Conservation (phyloP, 2,797 vertebrate genomes). For the Nannoperca obscura region DNA sequence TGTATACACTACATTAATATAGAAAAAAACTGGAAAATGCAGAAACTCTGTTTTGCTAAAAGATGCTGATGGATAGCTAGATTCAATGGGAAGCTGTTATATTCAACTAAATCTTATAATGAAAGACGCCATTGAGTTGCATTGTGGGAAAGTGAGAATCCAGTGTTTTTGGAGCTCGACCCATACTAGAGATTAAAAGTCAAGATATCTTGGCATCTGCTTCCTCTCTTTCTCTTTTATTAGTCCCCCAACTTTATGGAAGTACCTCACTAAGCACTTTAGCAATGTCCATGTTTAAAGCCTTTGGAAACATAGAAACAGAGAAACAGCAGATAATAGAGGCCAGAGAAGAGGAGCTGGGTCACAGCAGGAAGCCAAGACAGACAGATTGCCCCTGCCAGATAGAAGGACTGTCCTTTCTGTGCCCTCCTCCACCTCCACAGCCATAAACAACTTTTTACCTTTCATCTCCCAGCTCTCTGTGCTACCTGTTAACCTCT, state of each 20-base stretch:
- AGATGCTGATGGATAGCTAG: too few species aligned
- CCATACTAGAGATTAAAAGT: not conserved
- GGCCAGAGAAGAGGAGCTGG: conserved; percentile 32
- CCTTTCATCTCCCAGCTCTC: conserved; percentile 67
- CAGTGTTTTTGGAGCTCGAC: not conserved
- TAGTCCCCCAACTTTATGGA: not conserved
- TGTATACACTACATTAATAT: too few species aligned
- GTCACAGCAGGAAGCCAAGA: conserved; percentile 66
- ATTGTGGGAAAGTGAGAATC: not conserved
- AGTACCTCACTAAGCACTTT: not conserved
- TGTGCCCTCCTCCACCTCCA: conserved; percentile 41
- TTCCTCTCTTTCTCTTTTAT: not conserved
- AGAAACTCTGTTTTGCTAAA: too few species aligned
- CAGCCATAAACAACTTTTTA: conserved; percentile 67
- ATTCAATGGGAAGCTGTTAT: too few species aligned
- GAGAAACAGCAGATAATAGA: conserved; percentile 56
- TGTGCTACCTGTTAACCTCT: conserved; percentile 74
- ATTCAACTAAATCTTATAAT: too few species aligned
- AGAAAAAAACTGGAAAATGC: too few species aligned
- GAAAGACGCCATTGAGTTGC: not conserved
- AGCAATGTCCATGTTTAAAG: not conserved
- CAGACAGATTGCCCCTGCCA: conserved; percentile 35
- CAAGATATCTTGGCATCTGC: not conserved
- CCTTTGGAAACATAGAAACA: conserved; percentile 8
- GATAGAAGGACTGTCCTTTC: conserved; percentile 55